Conservation (phyloP, 2,797 vertebrate genomes). For the Gastrophryne carolinensis region DNA sequence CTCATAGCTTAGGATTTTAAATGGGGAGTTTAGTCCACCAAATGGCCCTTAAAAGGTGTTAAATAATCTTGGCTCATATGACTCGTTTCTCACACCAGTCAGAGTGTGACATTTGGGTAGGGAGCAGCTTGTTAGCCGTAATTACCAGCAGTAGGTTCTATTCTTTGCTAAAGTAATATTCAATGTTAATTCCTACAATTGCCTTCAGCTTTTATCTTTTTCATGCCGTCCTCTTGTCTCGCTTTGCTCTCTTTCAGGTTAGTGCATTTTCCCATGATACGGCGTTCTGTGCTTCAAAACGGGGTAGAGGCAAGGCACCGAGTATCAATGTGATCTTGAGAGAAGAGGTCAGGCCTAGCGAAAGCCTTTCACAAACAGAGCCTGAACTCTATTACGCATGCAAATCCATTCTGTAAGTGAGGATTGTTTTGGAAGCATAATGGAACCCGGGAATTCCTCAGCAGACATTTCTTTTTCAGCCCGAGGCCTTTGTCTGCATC, state of each 20-base stretch:
- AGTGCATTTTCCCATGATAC: slow-evolving; percentile 85
- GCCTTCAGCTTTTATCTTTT: slow-evolving; percentile 77
- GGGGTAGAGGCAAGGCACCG: slow-evolving; percentile 64
- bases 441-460: slow-evolving; percentile 75
- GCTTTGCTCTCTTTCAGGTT: slow-evolving; percentile 71
- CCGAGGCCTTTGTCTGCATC: slow-evolving; percentile 73
- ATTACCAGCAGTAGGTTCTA: slow-evolving; percentile 84
- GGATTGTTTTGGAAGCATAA: slow-evolving; percentile 80
- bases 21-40: slow-evolving; percentile 66
- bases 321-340: slow-evolving; percentile 74
- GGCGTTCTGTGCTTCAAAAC: slow-evolving; percentile 64
- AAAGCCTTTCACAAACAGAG: slow-evolving; percentile 87
- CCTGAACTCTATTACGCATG: slow-evolving; percentile 89
- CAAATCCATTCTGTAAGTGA: slow-evolving; percentile 90
- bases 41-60: slow-evolving; percentile 68
- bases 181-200: slow-evolving; percentile 82
- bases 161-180: slow-evolving; percentile 88
- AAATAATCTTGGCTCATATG: slow-evolving; percentile 73
- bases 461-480: slow-evolving; percentile 67
- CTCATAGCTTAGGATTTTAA: slow-evolving; percentile 59
- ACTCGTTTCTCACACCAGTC: slow-evolving; percentile 74
- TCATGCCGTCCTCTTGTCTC: slow-evolving; percentile 68
- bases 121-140: slow-evolving; percentile 80
- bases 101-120: slow-evolving; percentile 73
- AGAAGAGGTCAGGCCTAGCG: slow-evolving; percentile 77